Base-by-base conservation (phyloP, 1,140 invertebrate species). In the Trissolcus basalis region DNA sequence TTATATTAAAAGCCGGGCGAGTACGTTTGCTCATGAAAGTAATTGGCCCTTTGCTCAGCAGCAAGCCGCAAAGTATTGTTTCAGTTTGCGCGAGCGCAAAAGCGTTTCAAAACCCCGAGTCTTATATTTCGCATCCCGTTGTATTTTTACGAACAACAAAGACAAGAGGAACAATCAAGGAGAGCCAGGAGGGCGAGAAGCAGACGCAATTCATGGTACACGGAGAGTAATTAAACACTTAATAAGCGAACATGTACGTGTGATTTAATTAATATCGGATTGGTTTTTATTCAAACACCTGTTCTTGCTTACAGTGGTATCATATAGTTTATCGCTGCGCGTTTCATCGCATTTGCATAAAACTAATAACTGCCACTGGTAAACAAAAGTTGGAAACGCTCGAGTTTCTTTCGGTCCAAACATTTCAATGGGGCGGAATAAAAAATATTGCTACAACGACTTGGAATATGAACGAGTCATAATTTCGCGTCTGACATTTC, bases 341-440 rank as follows among this genome's bases (percentile, higher is more conserved):
- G 16, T 60, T 59, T 39, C 47, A 41, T 60, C 49, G 14, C 58
- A 60, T 60, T 60, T 50, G 36, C 58, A 60, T 60, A 60, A 60
- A 50, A 60, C 36, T 60, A 60, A 59, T 49, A 59, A 39, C 33
- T n/a, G 15, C 35, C 13, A 11, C 4, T 19, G 36, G 19, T n/a
- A n/a, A 39, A 45, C 14, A 12, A 56, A 41, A 60, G 48, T 61
- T 44, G 8, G 12, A 43, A 12, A 27, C 10, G 8, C 39, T n/a
- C 41, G 43, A 55, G 51, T 55, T 44, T 27, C 10, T 11, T 35
- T 27, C 27, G 0, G 32, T 12, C 19, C 6, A 1, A 27, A 27
- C 19, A 27, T 27, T 27, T 27, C 19, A 27, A 27, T 27, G 19
- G n/a, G n/a, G 19, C 19, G 1, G 6, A 27, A 1, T 1, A n/a